A percentile compares a stretch with the other conserved stretches of the same genome.
Conservation (phyloP, 92 coral and sea anemone species). For the Zoanthus solanderi region DNA sequence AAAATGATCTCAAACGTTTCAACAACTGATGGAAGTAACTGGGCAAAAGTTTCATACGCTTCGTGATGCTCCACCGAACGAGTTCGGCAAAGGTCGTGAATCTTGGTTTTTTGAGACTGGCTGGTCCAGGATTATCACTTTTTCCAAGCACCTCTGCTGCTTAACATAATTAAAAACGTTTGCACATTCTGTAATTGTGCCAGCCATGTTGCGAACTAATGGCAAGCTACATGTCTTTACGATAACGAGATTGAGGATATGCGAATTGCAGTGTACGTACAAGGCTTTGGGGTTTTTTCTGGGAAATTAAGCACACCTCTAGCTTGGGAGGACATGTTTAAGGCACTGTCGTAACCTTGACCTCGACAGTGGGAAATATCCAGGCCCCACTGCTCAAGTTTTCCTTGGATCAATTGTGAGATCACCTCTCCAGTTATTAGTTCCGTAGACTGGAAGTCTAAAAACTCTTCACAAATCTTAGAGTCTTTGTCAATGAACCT, state of each 20-base stretch:
- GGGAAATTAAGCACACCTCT: slow-evolving; percentile 51
- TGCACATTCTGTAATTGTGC: too few relatives aligned
- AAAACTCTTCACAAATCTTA: background rate
- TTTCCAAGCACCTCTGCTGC: slow-evolving; percentile 36
- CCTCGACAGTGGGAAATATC: slow-evolving; percentile 43
- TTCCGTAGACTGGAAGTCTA: background rate
- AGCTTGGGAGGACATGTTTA: slow-evolving; percentile 53
- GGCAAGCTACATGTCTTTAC: slow-evolving; percentile 62
- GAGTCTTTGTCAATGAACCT: background rate
- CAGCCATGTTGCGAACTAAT: slow-evolving; percentile 57
- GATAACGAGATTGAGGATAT: slow-evolving; percentile 44
- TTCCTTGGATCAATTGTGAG: background rate
- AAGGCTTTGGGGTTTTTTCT: slow-evolving; percentile 55
- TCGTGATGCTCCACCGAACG: slow-evolving; percentile 66
- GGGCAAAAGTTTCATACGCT: slow-evolving; percentile 31
- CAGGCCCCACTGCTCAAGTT: slow-evolving; percentile 20
- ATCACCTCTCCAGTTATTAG: background rate
- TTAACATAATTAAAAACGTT: slow-evolving; percentile 20
- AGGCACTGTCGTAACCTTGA: slow-evolving; percentile 58
- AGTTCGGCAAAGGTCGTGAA: slow-evolving; percentile 57
- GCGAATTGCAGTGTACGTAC: slow-evolving; percentile 52
- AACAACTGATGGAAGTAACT: slow-evolving; percentile 38
- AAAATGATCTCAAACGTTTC: slow-evolving; percentile 57
- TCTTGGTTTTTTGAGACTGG: slow-evolving; percentile 46
- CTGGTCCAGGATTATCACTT: slow-evolving; percentile 38